phyloP scores from a whole-genome alignment of 2,113 vertebrate genomes.

The Myanophis thanlyinensis region DNA sequence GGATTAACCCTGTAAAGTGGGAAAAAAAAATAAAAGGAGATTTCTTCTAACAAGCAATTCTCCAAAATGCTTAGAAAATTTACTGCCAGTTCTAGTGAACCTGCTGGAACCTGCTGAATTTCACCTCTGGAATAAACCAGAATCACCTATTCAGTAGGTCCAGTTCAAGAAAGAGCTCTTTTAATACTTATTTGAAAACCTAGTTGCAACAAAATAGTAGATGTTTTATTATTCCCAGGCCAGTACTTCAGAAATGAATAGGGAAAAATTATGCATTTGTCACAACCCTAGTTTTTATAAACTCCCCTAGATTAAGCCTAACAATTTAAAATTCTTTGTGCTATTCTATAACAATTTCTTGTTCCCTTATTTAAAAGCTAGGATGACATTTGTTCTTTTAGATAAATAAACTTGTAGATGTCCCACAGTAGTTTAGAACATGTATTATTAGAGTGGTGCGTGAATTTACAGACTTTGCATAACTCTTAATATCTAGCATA shows the following conservation, averaged over 20 bases:
- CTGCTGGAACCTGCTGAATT: no score
- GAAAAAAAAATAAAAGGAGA: no score
- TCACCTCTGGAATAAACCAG: no score
- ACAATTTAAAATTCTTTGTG: not conserved
- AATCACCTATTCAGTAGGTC: not conserved
- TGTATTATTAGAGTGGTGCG: not conserved
- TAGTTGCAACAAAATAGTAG: not conserved
- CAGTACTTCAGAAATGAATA: not conserved
- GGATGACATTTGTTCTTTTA: not conserved
- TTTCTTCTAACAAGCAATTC: no score
- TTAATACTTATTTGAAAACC: not conserved
- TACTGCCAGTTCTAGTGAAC: no score
- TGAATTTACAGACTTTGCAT: not conserved
- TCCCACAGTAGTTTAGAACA: not conserved
- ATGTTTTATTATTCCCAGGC: not conserved
- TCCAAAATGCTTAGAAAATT: no score
- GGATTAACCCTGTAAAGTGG: no score
- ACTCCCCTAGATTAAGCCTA: not conserved
- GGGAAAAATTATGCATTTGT: not conserved
- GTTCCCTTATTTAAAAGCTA: not conserved
- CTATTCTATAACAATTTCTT: not conserved
- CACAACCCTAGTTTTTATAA: not conserved
- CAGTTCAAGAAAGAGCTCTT: not conserved
- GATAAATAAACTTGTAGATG: not conserved
- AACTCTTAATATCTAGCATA: not conserved